Evolutionary conservation across 2,888 invertebrate genomes (phyloP).

Genomic region (Euzophera pinguis): DNA sequence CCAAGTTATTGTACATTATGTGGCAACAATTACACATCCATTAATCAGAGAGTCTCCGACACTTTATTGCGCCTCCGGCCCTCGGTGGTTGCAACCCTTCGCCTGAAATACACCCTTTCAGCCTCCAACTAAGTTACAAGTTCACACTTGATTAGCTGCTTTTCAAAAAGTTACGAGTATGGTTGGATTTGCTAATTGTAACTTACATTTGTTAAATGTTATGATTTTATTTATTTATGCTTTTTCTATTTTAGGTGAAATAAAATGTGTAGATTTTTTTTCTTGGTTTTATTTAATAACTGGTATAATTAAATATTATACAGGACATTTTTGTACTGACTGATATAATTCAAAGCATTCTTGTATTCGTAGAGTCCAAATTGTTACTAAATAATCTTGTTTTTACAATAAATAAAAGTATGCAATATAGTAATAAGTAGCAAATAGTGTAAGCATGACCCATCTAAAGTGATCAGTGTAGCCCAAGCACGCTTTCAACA

Average conservation of each 20-base stretch:
- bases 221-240: neutral
- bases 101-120: constrained; percentile 55
- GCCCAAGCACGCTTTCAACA: no score
- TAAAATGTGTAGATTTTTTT: neutral
- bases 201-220: neutral
- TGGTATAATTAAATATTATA: no score
- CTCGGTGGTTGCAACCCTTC: constrained; percentile 58
- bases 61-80: constrained; percentile 60
- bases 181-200: constrained; percentile 12
- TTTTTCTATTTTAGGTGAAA: neutral
- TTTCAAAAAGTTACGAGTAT: constrained; percentile 39
- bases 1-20: constrained; percentile 65
- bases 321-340: no score
- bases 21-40: constrained; percentile 72
- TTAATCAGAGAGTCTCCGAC: constrained; percentile 65
- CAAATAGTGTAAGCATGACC: no score
- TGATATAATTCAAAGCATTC: no score
- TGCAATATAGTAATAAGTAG: no score
- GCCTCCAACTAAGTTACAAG: constrained; percentile 49
- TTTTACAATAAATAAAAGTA: no score
- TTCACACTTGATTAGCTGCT: constrained; percentile 67
- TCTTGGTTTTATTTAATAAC: no score
- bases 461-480: no score
- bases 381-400: no score
- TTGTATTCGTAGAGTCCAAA: no score